A percentile compares a stretch with the other conserved stretches of the same genome.
Evolutionary conservation across 92 coral and sea anemone genomes (phyloP).

Genomic region (Porites rus): DNA sequence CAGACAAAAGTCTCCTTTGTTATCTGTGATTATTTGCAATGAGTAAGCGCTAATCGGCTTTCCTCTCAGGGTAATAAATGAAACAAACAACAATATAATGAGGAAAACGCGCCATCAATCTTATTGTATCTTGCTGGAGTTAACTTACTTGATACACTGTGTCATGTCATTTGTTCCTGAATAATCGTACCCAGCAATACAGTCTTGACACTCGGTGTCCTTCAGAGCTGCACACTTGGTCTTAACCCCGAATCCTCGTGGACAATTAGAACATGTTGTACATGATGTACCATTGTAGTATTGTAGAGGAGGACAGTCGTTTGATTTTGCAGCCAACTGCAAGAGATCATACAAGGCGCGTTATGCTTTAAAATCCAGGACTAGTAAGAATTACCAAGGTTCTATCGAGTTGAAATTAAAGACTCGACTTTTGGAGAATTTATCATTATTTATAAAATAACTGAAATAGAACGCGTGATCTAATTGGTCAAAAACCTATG

Average conservation of each 20-base stretch:
- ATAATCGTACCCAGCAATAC: neutral
- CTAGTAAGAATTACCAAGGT: no score
- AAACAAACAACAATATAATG: neutral
- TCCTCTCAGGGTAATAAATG: neutral
- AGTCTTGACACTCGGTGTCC: neutral
- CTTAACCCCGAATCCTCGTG: conserved; percentile 4
- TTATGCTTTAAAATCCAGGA: no score
- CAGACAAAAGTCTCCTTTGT: conserved; percentile 4
- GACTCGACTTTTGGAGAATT: no score
- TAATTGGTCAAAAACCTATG: no score
- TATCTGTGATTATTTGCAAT: no score
- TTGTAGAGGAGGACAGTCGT: neutral
- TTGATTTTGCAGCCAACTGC: neutral
- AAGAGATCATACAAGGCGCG: no score
- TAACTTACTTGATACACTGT: neutral
- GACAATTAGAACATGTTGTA: neutral
- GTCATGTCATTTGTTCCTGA: neutral
- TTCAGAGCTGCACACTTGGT: neutral
- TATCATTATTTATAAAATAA: no score
- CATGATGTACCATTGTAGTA: conserved; percentile 8
- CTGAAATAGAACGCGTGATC: no score
- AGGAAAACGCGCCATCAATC: neutral
- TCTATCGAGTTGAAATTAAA: no score
- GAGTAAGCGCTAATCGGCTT: no score
- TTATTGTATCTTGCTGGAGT: neutral